Conservation (phyloP, 2,113 vertebrate genomes). For the Rhineura floridana region DNA sequence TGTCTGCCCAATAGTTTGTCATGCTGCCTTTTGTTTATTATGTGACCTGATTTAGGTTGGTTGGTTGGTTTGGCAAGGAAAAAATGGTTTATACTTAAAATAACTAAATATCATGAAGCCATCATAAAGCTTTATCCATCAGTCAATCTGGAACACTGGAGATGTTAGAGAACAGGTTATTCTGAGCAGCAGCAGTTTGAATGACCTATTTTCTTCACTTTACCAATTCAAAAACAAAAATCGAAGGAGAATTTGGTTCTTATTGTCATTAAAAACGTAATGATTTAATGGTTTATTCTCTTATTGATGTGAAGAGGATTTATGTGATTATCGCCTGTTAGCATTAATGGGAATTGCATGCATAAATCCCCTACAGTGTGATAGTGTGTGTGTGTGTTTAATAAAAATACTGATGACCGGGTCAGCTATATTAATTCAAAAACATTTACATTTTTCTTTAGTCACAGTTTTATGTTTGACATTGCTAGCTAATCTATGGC, state of each 20-base stretch:
- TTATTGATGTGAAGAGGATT: slow-evolving; percentile 5
- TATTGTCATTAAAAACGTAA: neutral
- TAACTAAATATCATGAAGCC: neutral
- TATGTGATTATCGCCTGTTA: slow-evolving; percentile 39
- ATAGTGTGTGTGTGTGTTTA: neutral
- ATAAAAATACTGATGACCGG: neutral
- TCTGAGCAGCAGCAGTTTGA: neutral
- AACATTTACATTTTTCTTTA: slow-evolving; percentile 9
- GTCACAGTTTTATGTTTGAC: slow-evolving; percentile 18
- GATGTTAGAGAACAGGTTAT: neutral
- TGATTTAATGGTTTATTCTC: slow-evolving; percentile 25
- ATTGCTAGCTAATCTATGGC: slow-evolving; percentile 6
- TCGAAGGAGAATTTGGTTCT: neutral
- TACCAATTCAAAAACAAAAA: neutral
- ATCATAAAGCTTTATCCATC: neutral
- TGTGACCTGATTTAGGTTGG: neutral
- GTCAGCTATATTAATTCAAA: slow-evolving; percentile 13
- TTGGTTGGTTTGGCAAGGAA: neutral
- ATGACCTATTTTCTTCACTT: fast-evolving
- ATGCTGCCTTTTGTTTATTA: neutral
- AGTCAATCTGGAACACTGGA: neutral
- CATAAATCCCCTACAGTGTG: slow-evolving; percentile 25
- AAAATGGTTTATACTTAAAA: neutral
- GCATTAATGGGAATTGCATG: slow-evolving; percentile 24
- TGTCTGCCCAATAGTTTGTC: neutral